Percentiles rank a stretch among this genome's conserved stretches.
Conservation (phyloP, 1,140 invertebrate species). For the Megathymus violae region DNA sequence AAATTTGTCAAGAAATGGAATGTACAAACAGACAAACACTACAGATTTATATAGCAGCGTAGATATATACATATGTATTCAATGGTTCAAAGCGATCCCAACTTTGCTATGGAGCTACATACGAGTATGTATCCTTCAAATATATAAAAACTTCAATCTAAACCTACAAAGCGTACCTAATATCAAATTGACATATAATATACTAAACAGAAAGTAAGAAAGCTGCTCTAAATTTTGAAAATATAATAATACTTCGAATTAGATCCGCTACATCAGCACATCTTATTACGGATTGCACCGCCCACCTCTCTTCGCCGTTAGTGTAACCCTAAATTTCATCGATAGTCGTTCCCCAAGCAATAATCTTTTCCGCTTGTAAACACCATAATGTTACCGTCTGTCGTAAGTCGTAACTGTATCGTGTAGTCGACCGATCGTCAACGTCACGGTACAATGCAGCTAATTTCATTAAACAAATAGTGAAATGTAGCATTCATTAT, state of each 20-base stretch:
- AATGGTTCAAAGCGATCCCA: too few species aligned
- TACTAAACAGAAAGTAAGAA: conserved; percentile 17
- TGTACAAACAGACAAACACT: too few species aligned
- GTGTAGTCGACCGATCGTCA: conserved; percentile 36
- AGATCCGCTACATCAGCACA: conserved; percentile 44
- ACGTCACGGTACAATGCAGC: conserved; percentile 47
- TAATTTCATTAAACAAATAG: conserved; percentile 40
- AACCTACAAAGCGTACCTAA: neutral
- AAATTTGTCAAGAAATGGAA: too few species aligned
- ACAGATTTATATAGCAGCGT: too few species aligned
- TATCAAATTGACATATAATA: conserved; percentile 6
- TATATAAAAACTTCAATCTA: neutral
- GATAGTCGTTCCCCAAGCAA: conserved; percentile 37
- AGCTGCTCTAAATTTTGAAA: conserved; percentile 25
- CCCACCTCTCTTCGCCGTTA: conserved; percentile 42
- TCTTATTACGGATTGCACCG: conserved; percentile 35
- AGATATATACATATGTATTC: too few species aligned
- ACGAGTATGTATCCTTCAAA: conserved; percentile 10
- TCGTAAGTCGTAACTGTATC: conserved; percentile 42
- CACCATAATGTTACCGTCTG: too few species aligned
- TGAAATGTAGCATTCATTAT: conserved; percentile 35
- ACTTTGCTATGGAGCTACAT: too few species aligned
- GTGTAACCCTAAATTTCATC: conserved; percentile 60
- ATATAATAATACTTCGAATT: conserved; percentile 11
- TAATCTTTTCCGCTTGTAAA: conserved; percentile 67